These are phyloP conservation scores for Brachionichthys hirsutus DNA, from an alignment of 2,113 vertebrate genomes.

Conservation along the genomic window DNA sequence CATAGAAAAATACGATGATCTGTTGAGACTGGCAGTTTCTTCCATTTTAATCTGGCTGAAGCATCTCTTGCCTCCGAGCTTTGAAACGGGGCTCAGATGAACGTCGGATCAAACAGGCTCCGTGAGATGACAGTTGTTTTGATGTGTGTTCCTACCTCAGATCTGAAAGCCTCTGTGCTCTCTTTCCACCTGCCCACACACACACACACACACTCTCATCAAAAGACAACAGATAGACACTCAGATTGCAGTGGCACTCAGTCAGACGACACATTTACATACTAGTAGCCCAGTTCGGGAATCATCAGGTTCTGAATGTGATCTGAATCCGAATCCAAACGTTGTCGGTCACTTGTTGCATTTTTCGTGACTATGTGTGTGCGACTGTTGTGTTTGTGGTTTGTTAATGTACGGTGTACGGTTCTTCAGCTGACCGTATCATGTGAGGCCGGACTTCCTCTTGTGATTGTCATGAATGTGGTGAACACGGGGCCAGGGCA, in stretches of 20 bases:
- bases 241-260: too few species aligned
- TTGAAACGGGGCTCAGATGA: slow-evolving; percentile 23
- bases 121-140: slow-evolving; percentile 46
- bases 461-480: slow-evolving; percentile 39
- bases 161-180: slow-evolving; percentile 45
- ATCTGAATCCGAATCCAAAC: too few species aligned
- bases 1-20: too few species aligned
- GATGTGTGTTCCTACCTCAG: slow-evolving; percentile 47
- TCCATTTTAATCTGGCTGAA: slow-evolving; percentile 4
- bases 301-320: too few species aligned
- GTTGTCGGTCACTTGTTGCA: too few species aligned
- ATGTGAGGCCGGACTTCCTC: slow-evolving; percentile 37
- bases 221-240: neutral
- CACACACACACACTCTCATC: neutral
- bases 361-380: too few species aligned
- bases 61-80: neutral
- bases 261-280: too few species aligned
- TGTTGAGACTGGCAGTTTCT: neutral
- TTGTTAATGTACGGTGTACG: neutral
- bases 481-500: slow-evolving; percentile 4
- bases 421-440: slow-evolving; percentile 20
- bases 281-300: too few species aligned
- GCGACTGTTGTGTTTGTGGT: neutral
- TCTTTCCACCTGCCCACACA: slow-evolving; percentile 32
- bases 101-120: slow-evolving; percentile 58